phyloP scores from a whole-genome alignment of 2,888 invertebrate genomes.

The Lasioglossum leucozonium region DNA sequence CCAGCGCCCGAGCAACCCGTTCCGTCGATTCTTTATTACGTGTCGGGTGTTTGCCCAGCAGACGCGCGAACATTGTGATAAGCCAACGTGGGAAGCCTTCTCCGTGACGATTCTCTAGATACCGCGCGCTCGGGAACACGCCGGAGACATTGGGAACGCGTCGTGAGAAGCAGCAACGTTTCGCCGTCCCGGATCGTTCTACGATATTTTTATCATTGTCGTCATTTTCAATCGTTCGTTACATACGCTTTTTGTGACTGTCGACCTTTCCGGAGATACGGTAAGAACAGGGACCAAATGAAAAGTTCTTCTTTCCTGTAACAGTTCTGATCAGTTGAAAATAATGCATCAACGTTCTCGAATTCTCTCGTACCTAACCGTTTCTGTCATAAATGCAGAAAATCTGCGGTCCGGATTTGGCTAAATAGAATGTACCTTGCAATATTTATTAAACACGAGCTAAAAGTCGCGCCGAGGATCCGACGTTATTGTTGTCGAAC shows the following conservation, averaged over 20 bases:
- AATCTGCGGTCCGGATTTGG: background rate
- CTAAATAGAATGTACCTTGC: background rate
- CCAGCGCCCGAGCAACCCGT: background rate
- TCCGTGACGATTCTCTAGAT: background rate
- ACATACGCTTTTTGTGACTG: too few species aligned
- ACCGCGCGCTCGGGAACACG: background rate
- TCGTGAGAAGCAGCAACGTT: background rate
- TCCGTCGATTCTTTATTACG: background rate
- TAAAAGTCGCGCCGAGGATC: too few species aligned
- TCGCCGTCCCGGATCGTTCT: background rate
- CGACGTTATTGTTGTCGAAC: background rate
- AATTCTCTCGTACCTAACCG: too few species aligned
- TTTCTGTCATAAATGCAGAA: too few species aligned
- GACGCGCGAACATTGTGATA: background rate
- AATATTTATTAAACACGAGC: too few species aligned
- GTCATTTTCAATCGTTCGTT: background rate
- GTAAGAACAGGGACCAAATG: too few species aligned
- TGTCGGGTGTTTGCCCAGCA: background rate
- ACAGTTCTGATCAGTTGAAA: too few species aligned
- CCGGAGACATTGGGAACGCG: background rate
- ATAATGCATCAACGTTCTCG: too few species aligned
- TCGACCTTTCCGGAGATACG: too few species aligned
- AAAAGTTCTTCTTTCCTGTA: too few species aligned
- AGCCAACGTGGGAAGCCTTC: background rate
- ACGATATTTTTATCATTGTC: background rate